Base-by-base conservation (phyloP, 1,140 invertebrate species). In the Drosophila navojoa region DNA sequence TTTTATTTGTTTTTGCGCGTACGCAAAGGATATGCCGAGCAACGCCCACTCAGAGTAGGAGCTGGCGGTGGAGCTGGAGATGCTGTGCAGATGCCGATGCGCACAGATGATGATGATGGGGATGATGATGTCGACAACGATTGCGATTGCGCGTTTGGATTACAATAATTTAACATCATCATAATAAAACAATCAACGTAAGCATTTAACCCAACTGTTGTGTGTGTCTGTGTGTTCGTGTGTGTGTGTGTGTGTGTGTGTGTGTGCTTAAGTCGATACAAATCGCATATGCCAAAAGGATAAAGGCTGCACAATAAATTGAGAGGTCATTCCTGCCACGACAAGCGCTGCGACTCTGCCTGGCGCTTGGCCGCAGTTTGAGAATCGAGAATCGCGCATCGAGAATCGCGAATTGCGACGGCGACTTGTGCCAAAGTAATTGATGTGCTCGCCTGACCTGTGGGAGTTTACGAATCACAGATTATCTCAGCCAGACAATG, bases 161-260 rank as follows among this genome's bases (percentile, higher is more conserved):
- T 91, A 91, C 82, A 91, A 91, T 91, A 91, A 91, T 91, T 91
- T 91, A 91, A 91, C 90, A 91, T 91, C 90, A 91, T 91, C 90
- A 91, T 91, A 91, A 91, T 91, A 91, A 91, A 91, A 91, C 90
- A 91, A 91, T 91, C 90, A 91, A 91, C 86, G 90, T 89, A 66
- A 71, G 82, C 79, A 76, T 79, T 80, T 84, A 80, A 61, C 44
- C 16, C 25, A 49, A 44, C 19, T 22, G 19, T 22, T 22, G 19
- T 22, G 19, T 57, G 13, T 45, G 2, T 4, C 67, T 49, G 32
- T 38, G 27, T 27, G 27, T 55, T 19, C 29, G 5, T 4, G 73
- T 49, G 32, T 38, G 27, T 27, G 27, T 55, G 27, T 38, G 5
- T 52, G 60, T 61, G 5, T 53, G 44, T 61, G 44, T 58, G 50